Base-by-base conservation (phyloP, 2,888 invertebrate genomes). In the Oligia fasciuncula region DNA sequence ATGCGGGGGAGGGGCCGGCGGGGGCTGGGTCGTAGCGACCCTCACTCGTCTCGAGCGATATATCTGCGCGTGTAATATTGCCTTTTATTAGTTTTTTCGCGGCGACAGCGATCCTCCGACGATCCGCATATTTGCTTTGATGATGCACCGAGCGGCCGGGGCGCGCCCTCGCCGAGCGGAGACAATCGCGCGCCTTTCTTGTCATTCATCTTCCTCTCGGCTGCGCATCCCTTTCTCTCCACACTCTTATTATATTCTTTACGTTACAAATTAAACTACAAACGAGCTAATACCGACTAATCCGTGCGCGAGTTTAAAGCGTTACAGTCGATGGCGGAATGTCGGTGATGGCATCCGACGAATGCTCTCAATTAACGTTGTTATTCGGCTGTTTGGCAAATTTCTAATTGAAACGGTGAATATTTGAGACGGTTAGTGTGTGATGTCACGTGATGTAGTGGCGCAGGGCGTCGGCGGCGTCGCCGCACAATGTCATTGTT, bases 51-150 rank as follows among this genome's bases (percentile, higher is more conserved):
- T 84, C 77, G 84, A 79, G 86, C 90, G 91, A 93, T 92, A 92
- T 93, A 92, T 93, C 90, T 90, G 92, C 91, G 93, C 93, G 93
- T 92, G 93, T 94, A 93, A 95, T 95, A 95, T 94, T 87, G 91
- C 91, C 89, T 95, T 96, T 96, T 96, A 96, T 96, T 96, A 96
- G 96, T 95, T 96, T 96, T 96, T 95, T 91, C 94, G 94, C 93
- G 94, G 94, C 93, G 95, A 94, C 95, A 93, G 91, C 87, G 87
- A 85, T 84, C 87, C 87, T 84, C 72, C 73, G 84, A 70, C 92
- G 91, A 91, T 88, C 89, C 93, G 91, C 94, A 94, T 94, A 92
- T 86, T 93, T 91, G 93, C 94, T 94, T 94, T 94, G 94, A 93
- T 89, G 92, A 84, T 67, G 80, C 88, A 81, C 79, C 83, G 79